Base-by-base conservation (phyloP, 2,113 vertebrate species). In the Falco punctatus region DNA sequence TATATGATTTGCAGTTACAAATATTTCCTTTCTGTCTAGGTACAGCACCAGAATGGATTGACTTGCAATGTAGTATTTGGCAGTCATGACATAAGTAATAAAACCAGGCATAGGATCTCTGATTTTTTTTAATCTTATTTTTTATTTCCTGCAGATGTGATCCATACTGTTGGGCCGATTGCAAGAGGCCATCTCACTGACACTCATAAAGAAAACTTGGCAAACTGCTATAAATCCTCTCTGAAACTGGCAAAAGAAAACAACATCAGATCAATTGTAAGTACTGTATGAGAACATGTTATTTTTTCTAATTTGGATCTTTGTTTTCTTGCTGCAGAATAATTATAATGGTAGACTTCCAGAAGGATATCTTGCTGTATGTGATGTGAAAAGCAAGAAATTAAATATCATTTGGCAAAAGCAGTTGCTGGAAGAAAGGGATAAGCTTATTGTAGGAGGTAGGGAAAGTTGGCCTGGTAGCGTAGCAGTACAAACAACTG, bases 131-230 rank as follows among this genome's bases (percentile, higher is more conserved):
- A 38, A 3, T 64, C 10, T n/a, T 46, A 55, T 91, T 42, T 75
- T 87, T 35, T 32, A 13, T 94, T 96, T 91, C 49, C 84, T 97
- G 46, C 98, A 99, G 99, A 99, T 99, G 99, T 99, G 97, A 99
- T 99, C 97, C 99, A 99, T 72, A 99, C 99, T 12, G 99, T 99
- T 94, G 99, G 99, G 14, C 99, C 99, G 0, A 99, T 99, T 51
- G 99, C 99, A 95, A 99, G 99, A 98, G 99, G 99, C 75, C 98
- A 99, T 78, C 98, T 99, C 94, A 99, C 98, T 4, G 97, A 98
- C 16, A 95, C 96, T 65, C 99, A 99, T 97, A 99, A 97, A 97
- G 98, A 98, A 80, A 99, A 99, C 96, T 98, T 99, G 95, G 98
- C 98, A 78, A 99, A 98, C 81, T 99, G 99, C 98, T 99, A 99